Base-by-base conservation (phyloP, 1,140 invertebrate species). In the Helicoverpa zea region DNA sequence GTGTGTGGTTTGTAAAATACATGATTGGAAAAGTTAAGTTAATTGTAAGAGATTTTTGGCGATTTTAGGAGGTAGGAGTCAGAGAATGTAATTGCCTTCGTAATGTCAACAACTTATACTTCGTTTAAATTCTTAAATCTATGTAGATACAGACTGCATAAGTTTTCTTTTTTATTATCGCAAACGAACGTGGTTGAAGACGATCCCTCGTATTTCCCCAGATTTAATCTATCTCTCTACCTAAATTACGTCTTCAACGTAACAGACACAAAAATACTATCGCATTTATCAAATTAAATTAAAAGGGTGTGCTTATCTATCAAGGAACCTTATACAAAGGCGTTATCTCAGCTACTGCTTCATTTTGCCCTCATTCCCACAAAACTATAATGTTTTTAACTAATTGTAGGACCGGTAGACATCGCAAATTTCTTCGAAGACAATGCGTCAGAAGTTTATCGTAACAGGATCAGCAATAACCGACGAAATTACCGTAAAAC, bases 391-490 rank as follows among this genome's bases (percentile, higher is more conserved):
- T 9, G 5, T 43, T 43, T 43, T 18, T 30, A n/a, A 61, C 29
- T 61, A 59, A 76, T 59, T 76, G 43, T 43, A 63, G 52, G 30
- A 76, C 56, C 56, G 16, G 56, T 29, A 30, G 47, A 52, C 54
- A 18, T 16, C 10, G 73, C 16, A 18, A 58, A 73, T 61, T 76
- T 76, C 73, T 18, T 14, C 58, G 73, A 63, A 76, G 0, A 76
- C 72, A 75, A 75, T 75, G 56, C 72, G 72, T 75, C 72, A 75
- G 16, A 13, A 23, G 35, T 23, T 72, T 72, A 72, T 76, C 73
- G 13, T 3, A 23, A 61, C 11, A 51, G 29, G 51, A 76, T 76
- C 73, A 76, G 63, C 73, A 49, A 51, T 76, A 76, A 76, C 63
- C 54, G 10, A 18, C 43, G 13, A 76, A 51, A 76, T 63, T 76